Conservation (phyloP, 2,113 vertebrate species). For the Propithecus coquereli region DNA sequence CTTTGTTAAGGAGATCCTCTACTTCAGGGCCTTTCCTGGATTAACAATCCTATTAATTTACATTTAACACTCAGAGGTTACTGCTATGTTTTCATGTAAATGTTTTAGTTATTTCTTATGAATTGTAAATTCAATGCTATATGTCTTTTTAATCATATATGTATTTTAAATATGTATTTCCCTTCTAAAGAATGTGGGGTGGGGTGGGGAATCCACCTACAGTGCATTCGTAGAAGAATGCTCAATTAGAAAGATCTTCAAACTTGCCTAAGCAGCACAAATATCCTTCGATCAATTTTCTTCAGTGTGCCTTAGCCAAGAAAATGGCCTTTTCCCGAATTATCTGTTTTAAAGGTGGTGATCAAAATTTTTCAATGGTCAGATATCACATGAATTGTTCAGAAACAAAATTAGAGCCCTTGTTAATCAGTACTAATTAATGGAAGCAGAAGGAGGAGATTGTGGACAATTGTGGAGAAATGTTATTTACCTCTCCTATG, state of each 20-base stretch:
- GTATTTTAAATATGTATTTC: background rate
- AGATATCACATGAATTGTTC: slow-evolving; percentile 49
- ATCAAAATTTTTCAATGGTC: slow-evolving; percentile 40
- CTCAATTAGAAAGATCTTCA: background rate
- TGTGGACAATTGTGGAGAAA: slow-evolving; percentile 29
- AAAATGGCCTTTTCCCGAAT: slow-evolving; percentile 44
- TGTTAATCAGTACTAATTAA: slow-evolving; percentile 60
- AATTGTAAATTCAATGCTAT: background rate
- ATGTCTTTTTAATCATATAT: background rate
- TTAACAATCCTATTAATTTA: background rate
- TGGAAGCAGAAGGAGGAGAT: slow-evolving; percentile 41
- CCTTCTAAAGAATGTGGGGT: background rate
- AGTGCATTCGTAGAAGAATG: background rate
- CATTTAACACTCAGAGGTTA: background rate
- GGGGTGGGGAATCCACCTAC: background rate
- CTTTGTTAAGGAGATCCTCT: background rate
- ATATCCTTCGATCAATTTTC: slow-evolving; percentile 39
- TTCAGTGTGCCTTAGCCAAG: slow-evolving; percentile 3
- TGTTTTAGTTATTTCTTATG: background rate
- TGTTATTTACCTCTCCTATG: slow-evolving; percentile 73
- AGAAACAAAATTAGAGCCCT: slow-evolving; percentile 45
- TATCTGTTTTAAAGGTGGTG: background rate
- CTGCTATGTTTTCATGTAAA: background rate
- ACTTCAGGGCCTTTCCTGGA: background rate
- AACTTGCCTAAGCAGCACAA: background rate